phyloP scores from a whole-genome alignment of 2,888 invertebrate species.

The Plemyria rubiginata region DNA sequence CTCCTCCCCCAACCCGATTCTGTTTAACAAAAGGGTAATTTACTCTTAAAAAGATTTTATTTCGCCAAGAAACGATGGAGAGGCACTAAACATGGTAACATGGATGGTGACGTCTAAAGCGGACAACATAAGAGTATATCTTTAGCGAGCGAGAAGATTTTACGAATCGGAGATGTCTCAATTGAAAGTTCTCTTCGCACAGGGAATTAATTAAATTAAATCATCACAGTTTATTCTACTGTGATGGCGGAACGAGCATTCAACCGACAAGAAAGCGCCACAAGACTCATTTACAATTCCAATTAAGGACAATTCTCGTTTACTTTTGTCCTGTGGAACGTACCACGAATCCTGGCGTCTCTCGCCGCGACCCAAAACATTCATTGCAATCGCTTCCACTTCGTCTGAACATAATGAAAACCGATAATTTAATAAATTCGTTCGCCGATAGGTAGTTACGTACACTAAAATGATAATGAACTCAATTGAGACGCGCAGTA shows the following conservation, averaged over 20 bases:
- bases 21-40: slow-evolving; percentile 52
- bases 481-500: slow-evolving; percentile 21
- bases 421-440: slow-evolving; percentile 37
- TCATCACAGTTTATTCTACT: slow-evolving; percentile 81
- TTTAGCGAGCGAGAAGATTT: slow-evolving; percentile 55
- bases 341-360: slow-evolving; percentile 64
- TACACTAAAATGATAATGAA: slow-evolving; percentile 33
- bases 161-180: slow-evolving; percentile 63
- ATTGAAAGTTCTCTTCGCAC: slow-evolving; percentile 61
- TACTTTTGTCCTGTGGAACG: slow-evolving; percentile 76
- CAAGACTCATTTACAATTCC: slow-evolving; percentile 83
- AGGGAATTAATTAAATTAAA: slow-evolving; percentile 81
- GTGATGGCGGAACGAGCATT: slow-evolving; percentile 73
- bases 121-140: slow-evolving; percentile 52
- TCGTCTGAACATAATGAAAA: slow-evolving; percentile 40
- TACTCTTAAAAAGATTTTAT: slow-evolving; percentile 50
- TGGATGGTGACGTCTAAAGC: too few relatives aligned
- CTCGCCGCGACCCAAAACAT: slow-evolving; percentile 51
- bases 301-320: slow-evolving; percentile 82
- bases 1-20: slow-evolving; percentile 45
- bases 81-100: too few relatives aligned
- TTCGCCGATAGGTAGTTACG: slow-evolving; percentile 23
- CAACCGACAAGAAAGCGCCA: slow-evolving; percentile 79
- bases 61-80: slow-evolving; percentile 47
- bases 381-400: slow-evolving; percentile 45